Base-by-base conservation (phyloP, 2,113 vertebrate genomes). In the Protobothrops flavoviridis region DNA sequence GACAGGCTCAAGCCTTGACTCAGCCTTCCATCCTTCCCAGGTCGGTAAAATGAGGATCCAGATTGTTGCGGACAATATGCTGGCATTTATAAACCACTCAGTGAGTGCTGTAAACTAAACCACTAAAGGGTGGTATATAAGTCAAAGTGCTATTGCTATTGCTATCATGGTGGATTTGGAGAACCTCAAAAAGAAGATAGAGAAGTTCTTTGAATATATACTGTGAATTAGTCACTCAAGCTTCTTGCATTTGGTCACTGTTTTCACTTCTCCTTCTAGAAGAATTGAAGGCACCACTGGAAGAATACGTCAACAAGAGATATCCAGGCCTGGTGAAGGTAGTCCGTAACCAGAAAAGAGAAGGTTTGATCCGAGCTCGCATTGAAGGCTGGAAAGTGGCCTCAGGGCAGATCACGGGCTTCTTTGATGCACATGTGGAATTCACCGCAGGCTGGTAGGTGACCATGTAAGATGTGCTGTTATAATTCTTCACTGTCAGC, bases 401-500 rank as follows among this genome's bases (percentile, higher is more conserved):
- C 93, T 99, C 98, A 0, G 99, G 98, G 10, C 99, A 99, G 95
- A 98, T 99, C 96, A 98, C 99, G 0, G 99, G 99, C 0, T 99
- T 99, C 94, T 99, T 99, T 1, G 99, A 99, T 88, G 99, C 99
- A 39, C 99, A 99, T 0, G 99, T 99, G 96, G 99, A 99, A 96
- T 99, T 99, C 97, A 99, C 99, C 0, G 98, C 99, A 0, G 98
- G 98, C 95, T 99, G 99, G 99, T 99, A 98, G 96, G 99, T 98
- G 48, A 45, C 5, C 13, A 0, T 26, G n/a, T 1, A 20, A 5
- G 1, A 5, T 13, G 11, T 9, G 23, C 10, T 23, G 17, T 20
- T 55, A n/a, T 59, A 21, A 57, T 91, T 48, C 8, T 24, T 23
- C 21, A 81, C 5, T 2, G 17, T 33, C 86, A 87, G 24, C 3